Evolutionary conservation across 2,113 vertebrate genomes (phyloP), one percentile per base, ranked within the genome.

Genomic region (Platichthys stellatus): DNA sequence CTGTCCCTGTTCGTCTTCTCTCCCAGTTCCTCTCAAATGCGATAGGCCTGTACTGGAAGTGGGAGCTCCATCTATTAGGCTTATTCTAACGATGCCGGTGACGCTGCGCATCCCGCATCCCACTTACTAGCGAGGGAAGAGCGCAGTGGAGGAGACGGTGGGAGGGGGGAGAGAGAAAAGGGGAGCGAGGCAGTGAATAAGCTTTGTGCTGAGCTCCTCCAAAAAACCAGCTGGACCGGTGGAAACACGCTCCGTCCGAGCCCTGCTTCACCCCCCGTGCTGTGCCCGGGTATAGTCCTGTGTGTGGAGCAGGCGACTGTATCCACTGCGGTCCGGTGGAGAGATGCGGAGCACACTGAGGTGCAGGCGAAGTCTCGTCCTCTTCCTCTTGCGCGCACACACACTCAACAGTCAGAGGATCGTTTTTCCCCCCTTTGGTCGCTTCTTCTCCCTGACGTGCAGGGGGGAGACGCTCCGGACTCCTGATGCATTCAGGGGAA

Each of bases 71-170:
- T 71, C 60, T 67, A 18, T 64, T 66, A 15, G 75, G 82, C 20
- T 85, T 56, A 23, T 76, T 77, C 47, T 65, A 76, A 71, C 53
- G 74, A 38, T 24, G 11, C 78, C 80, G 67, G 85, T 74, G 88
- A 81, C 71, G 86, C 82, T 88, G 89, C 89, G 88, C 61, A 80
- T 86, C 84, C 89, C 59, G 87, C 84, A 88, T 86, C 84, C 83
- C 81, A 70, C 67, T 70, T 54, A 47, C 54, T 47, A n/a, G 59
- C 1, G 73, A 86, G 57, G 53, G 51, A 62, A 74, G 81, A 80
- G 78, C 74, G 82, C 75, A 80, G 65, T 7, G 21, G 54, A 67
- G 56, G 40, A 4, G 18, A 20, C 17, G n/a, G 47, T 26, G 43
- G 53, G 60, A 28, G 26, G 74, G 57, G 21, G 3, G 21, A 14